Percentiles rank a stretch among this genome's conserved stretches.
Conservation (phyloP, 2,797 vertebrate species). For the Sebastes vulpes region DNA sequence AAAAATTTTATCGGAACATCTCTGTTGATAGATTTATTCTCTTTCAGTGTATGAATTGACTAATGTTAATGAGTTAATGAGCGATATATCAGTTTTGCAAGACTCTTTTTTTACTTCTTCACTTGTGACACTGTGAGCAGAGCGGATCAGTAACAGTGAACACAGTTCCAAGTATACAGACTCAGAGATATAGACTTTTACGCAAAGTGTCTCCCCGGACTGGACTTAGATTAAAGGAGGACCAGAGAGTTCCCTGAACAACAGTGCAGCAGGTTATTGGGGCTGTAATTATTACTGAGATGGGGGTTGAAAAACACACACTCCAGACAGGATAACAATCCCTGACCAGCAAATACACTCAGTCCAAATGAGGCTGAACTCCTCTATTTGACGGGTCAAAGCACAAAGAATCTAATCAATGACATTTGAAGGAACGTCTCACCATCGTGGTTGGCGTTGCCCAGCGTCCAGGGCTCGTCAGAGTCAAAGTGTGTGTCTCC, state of each 20-base stretch:
- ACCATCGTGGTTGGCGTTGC: conserved; percentile 96
- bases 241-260: too few relatives aligned
- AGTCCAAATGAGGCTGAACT: neutral
- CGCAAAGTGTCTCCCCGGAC: neutral
- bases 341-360: neutral
- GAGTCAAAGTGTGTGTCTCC: conserved; percentile 99
- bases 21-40: too few relatives aligned
- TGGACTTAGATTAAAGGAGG: neutral
- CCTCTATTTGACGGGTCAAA: neutral
- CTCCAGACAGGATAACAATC: too few relatives aligned
- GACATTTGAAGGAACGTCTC: neutral
- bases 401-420: neutral
- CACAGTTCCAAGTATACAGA: neutral
- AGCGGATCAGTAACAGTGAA: neutral
- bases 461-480: conserved; percentile 97
- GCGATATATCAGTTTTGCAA: too few relatives aligned
- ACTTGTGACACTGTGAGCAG: neutral
- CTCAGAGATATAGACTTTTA: neutral
- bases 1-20: too few relatives aligned
- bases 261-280: too few relatives aligned
- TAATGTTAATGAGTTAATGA: too few relatives aligned
- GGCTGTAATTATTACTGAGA: too few relatives aligned
- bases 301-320: too few relatives aligned
- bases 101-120: neutral
- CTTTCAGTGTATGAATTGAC: too few relatives aligned